Base-by-base conservation (phyloP, 2,888 invertebrate species). In the Patella pellucida region DNA sequence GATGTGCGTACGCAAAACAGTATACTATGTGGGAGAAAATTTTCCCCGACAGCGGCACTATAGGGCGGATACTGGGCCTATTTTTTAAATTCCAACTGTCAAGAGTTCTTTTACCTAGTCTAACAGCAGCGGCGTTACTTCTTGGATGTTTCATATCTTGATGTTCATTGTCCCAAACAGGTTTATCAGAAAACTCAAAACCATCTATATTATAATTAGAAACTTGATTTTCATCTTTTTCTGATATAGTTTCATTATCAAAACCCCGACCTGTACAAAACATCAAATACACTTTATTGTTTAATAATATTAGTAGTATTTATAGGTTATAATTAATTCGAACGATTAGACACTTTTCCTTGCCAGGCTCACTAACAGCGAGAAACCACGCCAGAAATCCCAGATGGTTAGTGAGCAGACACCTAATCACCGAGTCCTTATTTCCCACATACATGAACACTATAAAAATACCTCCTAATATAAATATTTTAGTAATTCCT, bases 221-320 rank as follows among this genome's bases (percentile, higher is more conserved):
- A 14, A 85, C 80, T 3, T 81, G 79, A 2, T 78, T 79, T 68
- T 86, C 85, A 68, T 87, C 85, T 76, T 85, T 86, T 76, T 87
- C 85, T 31, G 78, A 78, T 72, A 85, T 85, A 12, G 83, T 79
- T 73, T 86, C 85, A 56, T 85, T 84, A 75, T 87, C 85, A 75
- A 85, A 86, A 15, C 85, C 85, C 2, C 86, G 82, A 31, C 86
- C 85, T 86, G 74, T 15, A 75, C 69, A 27, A 41, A 41, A 41
- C 9, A 41, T 41, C 41, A 41, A 41, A 41, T 41, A 41, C 0
- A 41, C 1, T 41, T 9, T 41, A 9, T 41, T 41, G 9, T 41
- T 0, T 7, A 9, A 41, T 41, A 9, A 41, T 41, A 41, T 41
- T 7, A 41, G 41, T 41, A 41, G 9, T 41, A 41, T 41, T 41